These are phyloP conservation scores for Carabus problematicus DNA, from an alignment of 2,888 invertebrate species.

Conservation along the genomic window DNA sequence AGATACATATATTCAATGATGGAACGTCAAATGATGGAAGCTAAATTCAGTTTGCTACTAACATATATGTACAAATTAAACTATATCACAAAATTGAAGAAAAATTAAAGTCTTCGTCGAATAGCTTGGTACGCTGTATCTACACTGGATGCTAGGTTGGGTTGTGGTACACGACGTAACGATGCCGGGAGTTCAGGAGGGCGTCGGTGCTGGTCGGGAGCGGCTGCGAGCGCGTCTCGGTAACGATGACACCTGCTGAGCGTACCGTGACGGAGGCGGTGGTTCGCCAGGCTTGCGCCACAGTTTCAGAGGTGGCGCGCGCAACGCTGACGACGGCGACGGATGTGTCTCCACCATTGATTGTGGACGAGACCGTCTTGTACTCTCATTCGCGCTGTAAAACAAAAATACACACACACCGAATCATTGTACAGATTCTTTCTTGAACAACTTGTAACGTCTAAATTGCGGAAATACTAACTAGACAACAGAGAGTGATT, in stretches of 20 bases:
- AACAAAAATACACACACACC: conserved; percentile 22
- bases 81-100: conserved; percentile 24
- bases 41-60: not conserved
- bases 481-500: not conserved
- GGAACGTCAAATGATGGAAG: not conserved
- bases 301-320: conserved; percentile 48
- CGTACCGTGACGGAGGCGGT: conserved; percentile 51
- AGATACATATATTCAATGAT: conserved; percentile 19
- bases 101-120: not conserved
- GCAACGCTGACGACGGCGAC: conserved; percentile 44
- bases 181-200: not conserved
- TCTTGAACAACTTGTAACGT: no score
- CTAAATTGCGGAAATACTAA: not conserved
- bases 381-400: conserved; percentile 56
- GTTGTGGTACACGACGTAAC: not conserved
- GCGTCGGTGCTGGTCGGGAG: conserved; percentile 42
- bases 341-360: conserved; percentile 47
- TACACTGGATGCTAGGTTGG: conserved; percentile 3
- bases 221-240: conserved; percentile 55
- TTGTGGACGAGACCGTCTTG: conserved; percentile 51
- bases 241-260: conserved; percentile 50
- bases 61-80: conserved; percentile 13
- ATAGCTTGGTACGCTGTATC: conserved; percentile 10
- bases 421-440: not conserved
- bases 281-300: conserved; percentile 54